Conservation (phyloP, 2,797 vertebrate genomes). For the Danio albolineatus region DNA sequence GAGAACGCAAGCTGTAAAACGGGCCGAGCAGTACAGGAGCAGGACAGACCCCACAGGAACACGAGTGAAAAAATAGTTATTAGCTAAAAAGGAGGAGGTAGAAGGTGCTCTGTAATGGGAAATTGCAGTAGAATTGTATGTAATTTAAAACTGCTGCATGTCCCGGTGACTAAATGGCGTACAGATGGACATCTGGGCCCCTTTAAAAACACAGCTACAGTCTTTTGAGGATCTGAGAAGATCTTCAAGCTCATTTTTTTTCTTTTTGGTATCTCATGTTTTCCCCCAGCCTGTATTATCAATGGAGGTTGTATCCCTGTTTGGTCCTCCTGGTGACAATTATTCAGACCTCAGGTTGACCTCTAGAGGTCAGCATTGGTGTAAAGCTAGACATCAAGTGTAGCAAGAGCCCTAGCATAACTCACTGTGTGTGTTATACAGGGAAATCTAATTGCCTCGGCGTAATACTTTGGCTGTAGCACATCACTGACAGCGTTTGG, state of each 20-base stretch:
- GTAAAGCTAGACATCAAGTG: conserved; percentile 26
- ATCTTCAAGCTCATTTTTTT: conserved; percentile 25
- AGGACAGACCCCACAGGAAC: conserved; percentile 39
- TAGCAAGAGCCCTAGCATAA: conserved; percentile 28
- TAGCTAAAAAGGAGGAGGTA: conserved; percentile 67
- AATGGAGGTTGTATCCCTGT: neutral
- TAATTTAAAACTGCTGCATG: conserved; percentile 88
- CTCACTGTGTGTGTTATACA: conserved; percentile 38
- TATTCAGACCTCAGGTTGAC: conserved; percentile 52
- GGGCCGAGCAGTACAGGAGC: conserved; percentile 30
- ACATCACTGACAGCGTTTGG: conserved; percentile 66
- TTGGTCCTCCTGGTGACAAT: conserved; percentile 2
- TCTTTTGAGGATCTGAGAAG: conserved; percentile 55
- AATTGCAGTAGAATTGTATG: conserved; percentile 89
- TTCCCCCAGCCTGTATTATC: neutral
- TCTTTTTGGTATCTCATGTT: neutral
- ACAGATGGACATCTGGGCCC: conserved; percentile 86
- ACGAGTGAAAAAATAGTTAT: conserved; percentile 77
- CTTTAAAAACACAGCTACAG: conserved; percentile 39
- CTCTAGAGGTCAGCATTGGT: conserved; percentile 63
- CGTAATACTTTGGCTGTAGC: conserved; percentile 74
- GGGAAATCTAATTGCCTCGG: conserved; percentile 37
- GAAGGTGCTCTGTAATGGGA: conserved; percentile 83
- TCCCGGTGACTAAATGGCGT: conserved; percentile 83
- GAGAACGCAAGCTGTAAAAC: conserved; percentile 56